Evolutionary conservation across 1,140 invertebrate genomes (phyloP), one percentile per base, ranked within the genome.

Genomic region (Drosophila triauraria): DNA sequence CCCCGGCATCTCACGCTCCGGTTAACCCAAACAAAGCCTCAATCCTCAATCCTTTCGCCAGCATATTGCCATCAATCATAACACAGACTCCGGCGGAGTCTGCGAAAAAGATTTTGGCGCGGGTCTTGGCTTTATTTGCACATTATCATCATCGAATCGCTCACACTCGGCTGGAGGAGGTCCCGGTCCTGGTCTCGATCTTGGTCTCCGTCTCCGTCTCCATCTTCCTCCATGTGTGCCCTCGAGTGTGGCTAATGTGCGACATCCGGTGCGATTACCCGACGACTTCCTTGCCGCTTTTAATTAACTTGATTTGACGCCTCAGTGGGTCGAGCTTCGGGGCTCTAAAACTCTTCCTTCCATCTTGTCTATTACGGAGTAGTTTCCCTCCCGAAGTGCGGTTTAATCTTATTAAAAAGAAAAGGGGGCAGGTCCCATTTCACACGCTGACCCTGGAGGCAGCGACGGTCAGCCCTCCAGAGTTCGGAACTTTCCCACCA

Each of bases 281-380:
- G 40, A 44, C 57, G 44, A 48, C 30, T 44, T 64, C 44, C 58
- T 44, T 47, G 50, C 57, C 53, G 47, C 42, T 75, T 75, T 65
- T 92, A 92, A 92, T 92, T 92, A 92, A 92, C 91, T 92, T 77
- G 82, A 92, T 92, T 92, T 92, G 84, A 83, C 91, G 85, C 91
- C 84, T 92, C 77, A 91, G 56, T 80, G 85, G 83, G 88, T 84
- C 82, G 76, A 47, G 40, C 43, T 25, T 5, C 17, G 12, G 12
- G 25, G 40, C 43, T 47, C 54, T 43, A 30, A 20, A 17, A n/a
- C 38, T 59, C 48, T 56, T 67, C 51, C 48, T 48, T 67, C 57
- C 58, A 35, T 71, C 53, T 50, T 42, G 68, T 56, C 20, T 25
- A 40, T 15, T 23, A 23, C 20, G 17, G 5, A 25, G 35, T 27